phyloP scores from a whole-genome alignment of 2,888 invertebrate genomes.

The Drosophila sordidula region DNA sequence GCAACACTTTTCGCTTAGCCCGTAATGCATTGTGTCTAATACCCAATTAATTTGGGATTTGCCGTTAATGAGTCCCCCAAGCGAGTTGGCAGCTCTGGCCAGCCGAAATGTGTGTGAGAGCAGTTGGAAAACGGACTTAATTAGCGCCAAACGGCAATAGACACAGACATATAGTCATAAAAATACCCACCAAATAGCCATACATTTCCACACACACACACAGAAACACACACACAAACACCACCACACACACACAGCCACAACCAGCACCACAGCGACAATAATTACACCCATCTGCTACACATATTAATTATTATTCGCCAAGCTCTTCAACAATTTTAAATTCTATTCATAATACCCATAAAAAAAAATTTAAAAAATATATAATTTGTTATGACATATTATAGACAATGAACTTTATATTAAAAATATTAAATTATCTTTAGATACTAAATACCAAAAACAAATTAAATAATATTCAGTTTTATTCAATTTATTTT shows the following conservation, averaged over 20 bases:
- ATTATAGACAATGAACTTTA: no score
- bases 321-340: conserved; percentile 7
- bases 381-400: no score
- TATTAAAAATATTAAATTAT: no score
- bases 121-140: conserved; percentile 57
- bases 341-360: not conserved
- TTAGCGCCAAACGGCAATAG: conserved; percentile 39
- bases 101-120: conserved; percentile 24
- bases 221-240: conserved; percentile 4
- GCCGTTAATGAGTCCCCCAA: conserved; percentile 49
- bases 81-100: conserved; percentile 30
- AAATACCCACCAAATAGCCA: conserved; percentile 49
- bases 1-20: conserved; percentile 43
- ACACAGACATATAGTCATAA: conserved; percentile 56
- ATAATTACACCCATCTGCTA: conserved; percentile 37
- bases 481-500: no score
- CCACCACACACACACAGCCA: conserved; percentile 1
- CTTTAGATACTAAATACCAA: no score
- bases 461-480: no score
- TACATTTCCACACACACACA: conserved; percentile 17
- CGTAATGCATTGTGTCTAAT: conserved; percentile 70
- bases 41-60: conserved; percentile 80
- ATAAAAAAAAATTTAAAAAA: no score
- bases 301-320: conserved; percentile 46
- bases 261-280: conserved; percentile 21